Evolutionary conservation across 2,113 vertebrate genomes (phyloP), one percentile per base, ranked within the genome.

Genomic region (Sebastes schlegelii): DNA sequence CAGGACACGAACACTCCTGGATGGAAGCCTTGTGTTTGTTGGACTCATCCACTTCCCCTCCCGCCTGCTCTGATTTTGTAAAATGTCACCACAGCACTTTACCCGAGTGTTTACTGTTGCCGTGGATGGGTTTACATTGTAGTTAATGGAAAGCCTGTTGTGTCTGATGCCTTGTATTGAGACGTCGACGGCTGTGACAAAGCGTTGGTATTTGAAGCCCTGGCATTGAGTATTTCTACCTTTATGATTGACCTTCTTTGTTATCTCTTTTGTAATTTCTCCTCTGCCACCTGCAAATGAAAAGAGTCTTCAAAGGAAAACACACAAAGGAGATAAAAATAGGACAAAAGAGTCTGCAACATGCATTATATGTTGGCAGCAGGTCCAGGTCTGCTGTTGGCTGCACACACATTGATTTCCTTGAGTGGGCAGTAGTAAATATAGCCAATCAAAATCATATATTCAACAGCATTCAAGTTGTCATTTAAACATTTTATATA

Each of bases 401-500:
- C 86, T 63, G 46, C 40, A 8, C 68, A 70, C 52, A 65, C 73
- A 86, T 78, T 75, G 79, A 85, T 87, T 84, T 74, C 51, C 49
- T 70, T 3, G 77, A 51, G 78, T 89, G 80, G 80, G 85, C 60
- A n/a, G 80, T 23, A n/a, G 54, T 8, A 49, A 66, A 21, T 65
- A 43, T 14, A 26, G 21, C 45, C 43, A 62, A 51, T 69, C 23
- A 46, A 78, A 52, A 52, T 3, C 5, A 3, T 19, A 58, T 4
- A 5, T 55, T 57, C 26, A 43, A 43, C 72, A 21, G 11, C 19
- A 12, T 63, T 49, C 6, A 6, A 52, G 14, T 52, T 40, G 19
- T 76, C 9, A 19, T 55, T 68, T 10, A 45, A 43, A 40, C 2
- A 49, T 66, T 19, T 11, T 34, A n/a, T 51, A 12, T 23, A 8